Base-by-base conservation (phyloP, 2,888 invertebrate genomes). In the Hermodice carunculata region DNA sequence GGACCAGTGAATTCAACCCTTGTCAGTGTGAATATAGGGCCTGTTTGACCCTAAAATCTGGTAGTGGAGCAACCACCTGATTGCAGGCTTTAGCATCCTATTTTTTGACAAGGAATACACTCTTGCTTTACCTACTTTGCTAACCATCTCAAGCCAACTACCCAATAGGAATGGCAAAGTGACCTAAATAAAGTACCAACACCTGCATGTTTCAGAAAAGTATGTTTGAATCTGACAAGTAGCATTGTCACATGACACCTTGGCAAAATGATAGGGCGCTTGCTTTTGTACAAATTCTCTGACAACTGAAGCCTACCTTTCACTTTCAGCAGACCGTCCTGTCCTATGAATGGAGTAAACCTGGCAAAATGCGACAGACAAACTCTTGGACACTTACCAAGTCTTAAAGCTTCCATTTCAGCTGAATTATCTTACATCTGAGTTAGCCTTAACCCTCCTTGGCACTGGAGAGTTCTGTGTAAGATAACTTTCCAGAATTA, bases 1-100 rank as follows among this genome's bases (percentile, higher is more conserved):
- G 57, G 62, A 22, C 62, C 66, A 29, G 48, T 53, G 63, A 46
- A 46, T 26, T 62, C 62, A 1, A 66, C 2, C 11, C 62, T 62
- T 31, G 44, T 31, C 22, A 52, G 53, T 17, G 53, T 43, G 44
- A 51, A 51, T 5, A 29, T 24, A 17, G 51, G 8, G 51, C 8
- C 26, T 51, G 19, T 14, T 6, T 29, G 5, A 51, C 51, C 19
- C 29, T 22, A 5, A 24, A 14, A n/a, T 29, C 29, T 14, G 51
- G 51, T 14, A 66, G 58, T 17, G 46, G 46, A 44, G 46, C 46
- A 14, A 22, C 22, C 8, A 22, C 11, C 19, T 44, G 46, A 19
- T 14, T n/a, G 22, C 46, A 14, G 6, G 22, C 8, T 22, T 14
- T 14, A 14, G 46, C 46, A 6, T 14, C 19, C 19, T 17, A 44